Evolutionary conservation across 1,140 invertebrate species (phyloP).

Genomic region (Penaeus japonicus): DNA sequence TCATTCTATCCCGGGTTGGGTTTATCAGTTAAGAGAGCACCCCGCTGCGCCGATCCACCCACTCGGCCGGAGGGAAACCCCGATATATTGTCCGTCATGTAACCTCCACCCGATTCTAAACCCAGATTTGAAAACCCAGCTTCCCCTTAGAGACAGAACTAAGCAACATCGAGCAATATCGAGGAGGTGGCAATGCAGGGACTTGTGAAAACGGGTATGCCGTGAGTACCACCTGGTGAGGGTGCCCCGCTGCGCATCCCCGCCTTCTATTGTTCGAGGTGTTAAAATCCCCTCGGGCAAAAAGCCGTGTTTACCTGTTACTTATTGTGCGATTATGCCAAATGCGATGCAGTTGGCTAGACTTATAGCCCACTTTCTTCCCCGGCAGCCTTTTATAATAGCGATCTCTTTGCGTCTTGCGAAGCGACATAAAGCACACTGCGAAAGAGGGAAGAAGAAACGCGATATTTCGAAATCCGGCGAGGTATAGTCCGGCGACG

Average conservation of each 20-base stretch:
- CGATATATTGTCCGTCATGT: neutral
- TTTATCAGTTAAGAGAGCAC: constrained; percentile 38
- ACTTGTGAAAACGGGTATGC: no score
- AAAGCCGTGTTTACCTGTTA: constrained; percentile 49
- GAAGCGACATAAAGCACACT: no score
- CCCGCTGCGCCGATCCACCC: constrained; percentile 28
- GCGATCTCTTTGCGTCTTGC: neutral
- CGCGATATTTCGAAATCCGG: neutral
- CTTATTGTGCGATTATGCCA: constrained; percentile 11
- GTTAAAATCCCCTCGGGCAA: constrained; percentile 49
- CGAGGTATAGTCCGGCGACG: neutral
- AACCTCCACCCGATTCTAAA: neutral
- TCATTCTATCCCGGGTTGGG: neutral
- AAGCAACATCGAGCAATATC: no score
- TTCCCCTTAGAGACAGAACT: no score
- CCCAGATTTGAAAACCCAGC: no score
- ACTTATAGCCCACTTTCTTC: neutral
- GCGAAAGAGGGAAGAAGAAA: no score
- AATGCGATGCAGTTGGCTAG: neutral
- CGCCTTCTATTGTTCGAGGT: constrained; percentile 57
- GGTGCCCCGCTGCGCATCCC: constrained; percentile 47
- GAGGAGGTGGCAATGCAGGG: no score
- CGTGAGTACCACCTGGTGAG: neutral
- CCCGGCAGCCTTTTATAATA: neutral
- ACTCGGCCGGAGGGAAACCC: constrained; percentile 2